A percentile compares a stretch with the other conserved stretches of the same genome.
phyloP scores from a whole-genome alignment of 2,888 invertebrate species.

The Miltochrista miniata region DNA sequence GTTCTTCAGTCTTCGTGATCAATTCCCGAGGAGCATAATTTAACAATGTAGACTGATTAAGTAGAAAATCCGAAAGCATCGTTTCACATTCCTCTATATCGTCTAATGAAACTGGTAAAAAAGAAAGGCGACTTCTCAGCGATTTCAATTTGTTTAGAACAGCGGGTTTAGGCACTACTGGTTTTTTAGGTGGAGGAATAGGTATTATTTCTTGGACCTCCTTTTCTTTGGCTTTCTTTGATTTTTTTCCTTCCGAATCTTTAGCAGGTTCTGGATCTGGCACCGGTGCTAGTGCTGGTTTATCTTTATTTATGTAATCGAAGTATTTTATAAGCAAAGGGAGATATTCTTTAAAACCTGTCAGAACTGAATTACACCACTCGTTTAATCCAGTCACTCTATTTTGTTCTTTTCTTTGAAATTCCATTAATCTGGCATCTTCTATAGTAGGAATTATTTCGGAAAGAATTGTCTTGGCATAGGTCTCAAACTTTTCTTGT shows the following conservation, averaged over 20 bases:
- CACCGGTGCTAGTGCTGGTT: slow-evolving; percentile 8
- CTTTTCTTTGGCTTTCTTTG: slow-evolving; percentile 5
- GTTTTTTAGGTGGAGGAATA: background rate
- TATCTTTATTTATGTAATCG: slow-evolving; percentile 2
- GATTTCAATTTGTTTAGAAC: slow-evolving; percentile 34
- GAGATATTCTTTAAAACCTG: slow-evolving; percentile 47
- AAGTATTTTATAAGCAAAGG: slow-evolving; percentile 39
- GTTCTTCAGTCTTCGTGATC: slow-evolving; percentile 42
- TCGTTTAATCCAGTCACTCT: slow-evolving; percentile 57
- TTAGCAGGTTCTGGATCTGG: background rate
- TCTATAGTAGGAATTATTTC: slow-evolving; percentile 71
- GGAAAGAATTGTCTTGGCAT: slow-evolving; percentile 60
- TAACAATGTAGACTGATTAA: slow-evolving; percentile 8
- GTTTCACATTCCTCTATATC: slow-evolving; percentile 52
- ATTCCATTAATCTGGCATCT: slow-evolving; percentile 57
- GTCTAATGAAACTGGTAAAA: slow-evolving; percentile 55
- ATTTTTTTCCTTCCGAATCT: background rate
- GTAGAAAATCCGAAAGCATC: slow-evolving; percentile 24
- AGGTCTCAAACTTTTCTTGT: slow-evolving; percentile 53
- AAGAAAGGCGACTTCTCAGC: slow-evolving; percentile 39
- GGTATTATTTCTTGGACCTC: background rate
- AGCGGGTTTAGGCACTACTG: slow-evolving; percentile 3
- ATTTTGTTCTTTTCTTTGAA: slow-evolving; percentile 64
- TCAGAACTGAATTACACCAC: slow-evolving; percentile 58
- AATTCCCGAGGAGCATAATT: slow-evolving; percentile 68